Evolutionary conservation across 2,888 invertebrate genomes (phyloP).

Genomic region (Suillia variegata): DNA sequence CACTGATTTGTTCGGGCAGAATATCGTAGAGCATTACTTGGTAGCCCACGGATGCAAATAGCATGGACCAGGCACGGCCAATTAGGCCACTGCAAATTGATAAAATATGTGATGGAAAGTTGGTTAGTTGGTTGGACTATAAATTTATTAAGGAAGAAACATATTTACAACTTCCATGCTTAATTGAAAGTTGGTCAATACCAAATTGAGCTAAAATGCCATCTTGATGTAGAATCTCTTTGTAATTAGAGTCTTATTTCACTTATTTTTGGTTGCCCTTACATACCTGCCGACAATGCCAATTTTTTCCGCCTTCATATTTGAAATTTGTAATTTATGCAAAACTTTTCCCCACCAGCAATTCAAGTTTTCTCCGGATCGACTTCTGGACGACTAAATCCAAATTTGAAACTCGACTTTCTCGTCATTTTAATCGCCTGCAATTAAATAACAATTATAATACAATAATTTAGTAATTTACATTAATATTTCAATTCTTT

Average conservation of each 20-base stretch:
- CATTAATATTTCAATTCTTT: not conserved
- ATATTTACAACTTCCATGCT: too few species aligned
- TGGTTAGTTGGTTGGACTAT: not conserved
- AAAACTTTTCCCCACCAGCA: not conserved
- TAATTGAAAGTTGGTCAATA: too few species aligned
- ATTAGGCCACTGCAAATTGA: conserved; percentile 82
- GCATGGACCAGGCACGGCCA: conserved; percentile 96
- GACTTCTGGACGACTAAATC: too few species aligned
- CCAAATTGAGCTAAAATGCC: too few species aligned
- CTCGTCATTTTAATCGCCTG: not conserved
- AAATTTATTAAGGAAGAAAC: too few species aligned
- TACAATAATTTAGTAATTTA: not conserved
- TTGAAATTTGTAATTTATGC: not conserved
- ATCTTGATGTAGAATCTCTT: too few species aligned
- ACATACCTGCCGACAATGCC: conserved; percentile 77
- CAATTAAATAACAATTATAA: not conserved
- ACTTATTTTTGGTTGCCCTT: too few species aligned
- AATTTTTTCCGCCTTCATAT: conserved; percentile 69
- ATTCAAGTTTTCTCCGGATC: too few species aligned
- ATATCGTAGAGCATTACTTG: conserved; percentile 88
- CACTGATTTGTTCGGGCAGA: conserved; percentile 72
- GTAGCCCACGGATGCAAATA: conserved; percentile 92
- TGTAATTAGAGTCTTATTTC: too few species aligned
- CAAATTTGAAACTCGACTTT: too few species aligned
- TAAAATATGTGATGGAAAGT: too few species aligned